Evolutionary conservation across 2,888 invertebrate genomes (phyloP).

Genomic region (Chymomyza fuscimana): DNA sequence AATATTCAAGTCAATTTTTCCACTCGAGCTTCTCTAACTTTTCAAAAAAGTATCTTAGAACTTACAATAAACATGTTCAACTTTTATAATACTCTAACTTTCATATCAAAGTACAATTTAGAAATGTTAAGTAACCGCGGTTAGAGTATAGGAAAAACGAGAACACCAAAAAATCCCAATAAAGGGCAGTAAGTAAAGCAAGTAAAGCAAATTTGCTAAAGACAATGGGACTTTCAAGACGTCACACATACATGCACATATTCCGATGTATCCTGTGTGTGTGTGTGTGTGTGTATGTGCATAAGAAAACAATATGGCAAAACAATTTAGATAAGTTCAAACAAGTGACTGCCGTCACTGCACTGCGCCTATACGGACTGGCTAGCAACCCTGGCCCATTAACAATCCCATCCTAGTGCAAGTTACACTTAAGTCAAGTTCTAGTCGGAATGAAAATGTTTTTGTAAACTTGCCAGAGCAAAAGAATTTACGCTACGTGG

Average conservation of each 20-base stretch:
- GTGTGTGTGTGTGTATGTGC: slow-evolving; percentile 14
- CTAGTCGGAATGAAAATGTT: slow-evolving; percentile 74
- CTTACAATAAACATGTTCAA: no score
- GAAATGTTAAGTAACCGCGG: no score
- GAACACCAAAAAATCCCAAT: slow-evolving; percentile 54
- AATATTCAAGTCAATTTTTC: no score
- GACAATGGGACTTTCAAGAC: slow-evolving; percentile 63
- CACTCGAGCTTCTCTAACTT: no score
- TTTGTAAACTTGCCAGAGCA: slow-evolving; percentile 41
- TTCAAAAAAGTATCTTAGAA: no score
- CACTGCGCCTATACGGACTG: background rate
- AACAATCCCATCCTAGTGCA: background rate
- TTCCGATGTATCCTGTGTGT: background rate
- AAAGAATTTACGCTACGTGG: slow-evolving; percentile 62
- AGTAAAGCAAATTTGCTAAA: slow-evolving; percentile 72
- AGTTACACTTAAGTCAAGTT: background rate
- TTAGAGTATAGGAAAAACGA: background rate
- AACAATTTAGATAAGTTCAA: slow-evolving; percentile 75
- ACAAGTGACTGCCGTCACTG: slow-evolving; percentile 60
- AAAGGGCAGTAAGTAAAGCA: slow-evolving; percentile 51
- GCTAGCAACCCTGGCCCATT: background rate
- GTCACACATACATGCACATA: slow-evolving; percentile 31
- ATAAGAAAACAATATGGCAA: slow-evolving; percentile 74
- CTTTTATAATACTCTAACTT: no score
- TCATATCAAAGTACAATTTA: no score